These are phyloP conservation scores for Delphinapterus leucas DNA, from an alignment of 2,113 vertebrate genomes.

Conservation along the genomic window DNA sequence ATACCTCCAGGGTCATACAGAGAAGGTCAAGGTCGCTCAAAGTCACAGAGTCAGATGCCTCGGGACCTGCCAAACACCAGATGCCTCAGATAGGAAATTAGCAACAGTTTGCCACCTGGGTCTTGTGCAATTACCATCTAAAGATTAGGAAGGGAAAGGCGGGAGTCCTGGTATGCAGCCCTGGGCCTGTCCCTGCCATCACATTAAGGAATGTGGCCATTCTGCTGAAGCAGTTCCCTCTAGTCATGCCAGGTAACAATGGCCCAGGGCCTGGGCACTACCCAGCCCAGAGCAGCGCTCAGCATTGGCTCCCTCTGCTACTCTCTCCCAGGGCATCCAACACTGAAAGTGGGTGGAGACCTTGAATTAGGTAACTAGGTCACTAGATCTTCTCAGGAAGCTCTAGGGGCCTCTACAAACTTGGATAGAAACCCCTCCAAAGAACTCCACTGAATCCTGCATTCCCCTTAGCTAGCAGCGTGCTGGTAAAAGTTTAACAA, in stretches of 20 bases:
- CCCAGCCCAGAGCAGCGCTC: background rate
- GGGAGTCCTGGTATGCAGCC: background rate
- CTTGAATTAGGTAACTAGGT: background rate
- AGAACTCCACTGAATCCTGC: background rate
- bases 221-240: background rate
- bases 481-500: background rate
- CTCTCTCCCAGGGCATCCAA: background rate
- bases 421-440: background rate
- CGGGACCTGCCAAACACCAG: slow-evolving; percentile 10
- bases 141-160: background rate
- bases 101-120: background rate
- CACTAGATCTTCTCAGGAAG: background rate
- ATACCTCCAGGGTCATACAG: background rate
- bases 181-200: background rate
- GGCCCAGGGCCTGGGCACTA: background rate
- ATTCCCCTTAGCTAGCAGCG: background rate
- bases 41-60: background rate
- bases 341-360: background rate
- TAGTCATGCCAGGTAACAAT: background rate
- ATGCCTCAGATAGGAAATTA: slow-evolving; percentile 8
- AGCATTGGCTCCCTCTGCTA: background rate
- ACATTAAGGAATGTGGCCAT: background rate
- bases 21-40: slow-evolving; percentile 18
- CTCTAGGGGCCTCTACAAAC: background rate
- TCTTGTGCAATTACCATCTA: background rate